Percentiles rank a stretch among this genome's conserved stretches.
phyloP scores from a whole-genome alignment of 1,140 invertebrate species.

The Zeugodacus cucurbitae region DNA sequence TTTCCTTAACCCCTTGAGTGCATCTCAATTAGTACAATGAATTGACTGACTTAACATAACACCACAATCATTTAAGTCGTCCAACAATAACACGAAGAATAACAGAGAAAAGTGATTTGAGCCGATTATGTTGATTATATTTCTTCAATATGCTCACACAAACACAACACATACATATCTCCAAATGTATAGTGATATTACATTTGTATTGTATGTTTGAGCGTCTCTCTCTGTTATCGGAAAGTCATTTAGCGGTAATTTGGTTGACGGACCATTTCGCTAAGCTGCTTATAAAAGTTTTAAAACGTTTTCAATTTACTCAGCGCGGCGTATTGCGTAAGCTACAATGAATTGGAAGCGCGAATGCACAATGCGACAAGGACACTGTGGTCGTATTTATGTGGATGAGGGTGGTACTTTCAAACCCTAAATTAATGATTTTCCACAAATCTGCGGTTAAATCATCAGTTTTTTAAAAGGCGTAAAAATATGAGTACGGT shows the following conservation, averaged over 20 bases:
- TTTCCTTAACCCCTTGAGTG: background rate
- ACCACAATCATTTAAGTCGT: background rate
- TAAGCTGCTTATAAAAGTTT: slow-evolving; percentile 27
- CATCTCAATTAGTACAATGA: background rate
- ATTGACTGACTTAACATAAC: background rate
- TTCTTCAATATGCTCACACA: background rate
- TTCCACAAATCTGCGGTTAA: no score
- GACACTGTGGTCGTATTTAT: background rate
- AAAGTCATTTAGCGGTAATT: slow-evolving; percentile 33
- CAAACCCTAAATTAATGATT: no score
- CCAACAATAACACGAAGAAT: background rate
- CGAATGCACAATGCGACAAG: background rate
- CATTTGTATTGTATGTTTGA: background rate
- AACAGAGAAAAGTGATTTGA: background rate
- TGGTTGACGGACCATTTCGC: slow-evolving; percentile 17
- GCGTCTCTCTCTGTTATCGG: slow-evolving; percentile 2
- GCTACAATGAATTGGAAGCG: background rate
- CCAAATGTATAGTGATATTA: background rate
- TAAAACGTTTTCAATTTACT: slow-evolving; percentile 34
- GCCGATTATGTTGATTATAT: background rate
- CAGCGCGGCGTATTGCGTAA: background rate
- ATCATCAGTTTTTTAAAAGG: no score
- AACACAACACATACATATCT: background rate
- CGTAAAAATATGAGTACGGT: no score
- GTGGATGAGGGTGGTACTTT: no score